Percentiles rank a stretch among this genome's conserved stretches.
Evolutionary conservation across 2,113 vertebrate species (phyloP).

Genomic region (Haplotaxodon microlepis): DNA sequence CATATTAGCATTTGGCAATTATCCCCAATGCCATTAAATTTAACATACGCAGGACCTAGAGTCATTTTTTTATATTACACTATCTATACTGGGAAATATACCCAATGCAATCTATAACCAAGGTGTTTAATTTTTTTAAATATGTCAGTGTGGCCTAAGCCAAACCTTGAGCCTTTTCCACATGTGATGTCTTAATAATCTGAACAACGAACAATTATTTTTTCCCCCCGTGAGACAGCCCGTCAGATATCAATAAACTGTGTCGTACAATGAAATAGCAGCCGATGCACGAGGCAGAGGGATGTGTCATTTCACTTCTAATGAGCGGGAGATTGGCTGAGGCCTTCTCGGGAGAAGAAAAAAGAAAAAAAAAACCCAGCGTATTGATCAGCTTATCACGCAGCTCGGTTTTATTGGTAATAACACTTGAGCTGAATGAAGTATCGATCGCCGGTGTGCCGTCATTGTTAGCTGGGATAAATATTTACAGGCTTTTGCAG

Average conservation of each 20-base stretch:
- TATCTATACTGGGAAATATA: background rate
- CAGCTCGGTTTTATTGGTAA: conserved; percentile 40
- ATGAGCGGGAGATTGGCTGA: conserved; percentile 31
- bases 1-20: background rate
- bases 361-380: background rate
- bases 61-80: background rate
- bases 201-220: background rate
- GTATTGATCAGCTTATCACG: conserved; percentile 30
- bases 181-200: background rate
- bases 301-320: conserved; percentile 47
- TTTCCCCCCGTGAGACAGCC: background rate
- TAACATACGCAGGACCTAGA: background rate
- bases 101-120: background rate
- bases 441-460: conserved; percentile 33
- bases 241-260: conserved; percentile 16
- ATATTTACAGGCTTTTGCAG: conserved; percentile 42
- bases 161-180: background rate
- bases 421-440: conserved; percentile 55
- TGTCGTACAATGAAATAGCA: background rate
- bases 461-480: conserved; percentile 43
- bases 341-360: background rate
- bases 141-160: background rate
- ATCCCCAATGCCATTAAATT: conserved; percentile 9
- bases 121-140: background rate
- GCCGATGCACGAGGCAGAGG: conserved; percentile 13